These are phyloP conservation scores for Cyprinus carpio DNA, from an alignment of 2,113 vertebrate genomes.

Conservation along the genomic window DNA sequence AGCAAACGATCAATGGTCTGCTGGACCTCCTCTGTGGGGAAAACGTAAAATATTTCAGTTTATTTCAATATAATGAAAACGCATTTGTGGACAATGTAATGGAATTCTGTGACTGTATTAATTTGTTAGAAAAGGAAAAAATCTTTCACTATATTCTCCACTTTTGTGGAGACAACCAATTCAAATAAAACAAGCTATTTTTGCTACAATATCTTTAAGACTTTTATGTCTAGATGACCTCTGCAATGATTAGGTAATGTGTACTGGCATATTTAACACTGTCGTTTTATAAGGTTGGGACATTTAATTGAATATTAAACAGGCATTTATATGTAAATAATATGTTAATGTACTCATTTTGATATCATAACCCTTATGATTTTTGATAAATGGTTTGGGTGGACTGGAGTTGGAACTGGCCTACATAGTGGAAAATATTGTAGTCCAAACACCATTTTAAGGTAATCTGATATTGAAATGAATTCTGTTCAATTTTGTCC, in stretches of 20 bases:
- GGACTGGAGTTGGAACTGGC: neutral
- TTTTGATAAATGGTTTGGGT: neutral
- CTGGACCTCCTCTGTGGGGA: constrained; percentile 80
- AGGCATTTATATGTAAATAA: neutral
- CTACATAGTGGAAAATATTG: neutral
- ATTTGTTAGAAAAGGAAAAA: neutral
- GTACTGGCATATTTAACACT: neutral
- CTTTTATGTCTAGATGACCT: neutral
- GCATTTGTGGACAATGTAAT: neutral
- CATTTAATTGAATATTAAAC: neutral
- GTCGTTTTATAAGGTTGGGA: no score
- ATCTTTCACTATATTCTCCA: neutral
- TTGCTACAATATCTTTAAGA: neutral
- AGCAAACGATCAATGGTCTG: constrained; percentile 75
- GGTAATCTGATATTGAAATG: neutral
- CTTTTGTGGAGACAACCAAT: no score
- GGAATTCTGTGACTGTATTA: neutral
- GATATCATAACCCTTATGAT: neutral
- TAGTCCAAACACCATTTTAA: neutral
- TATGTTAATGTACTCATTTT: neutral
- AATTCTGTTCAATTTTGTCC: neutral
- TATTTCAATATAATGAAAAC: neutral
- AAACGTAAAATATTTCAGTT: neutral
- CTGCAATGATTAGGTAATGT: neutral
- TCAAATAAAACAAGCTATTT: neutral